phyloP scores from a whole-genome alignment of 1,140 invertebrate species.

The Pemphigus obesinymphae region DNA sequence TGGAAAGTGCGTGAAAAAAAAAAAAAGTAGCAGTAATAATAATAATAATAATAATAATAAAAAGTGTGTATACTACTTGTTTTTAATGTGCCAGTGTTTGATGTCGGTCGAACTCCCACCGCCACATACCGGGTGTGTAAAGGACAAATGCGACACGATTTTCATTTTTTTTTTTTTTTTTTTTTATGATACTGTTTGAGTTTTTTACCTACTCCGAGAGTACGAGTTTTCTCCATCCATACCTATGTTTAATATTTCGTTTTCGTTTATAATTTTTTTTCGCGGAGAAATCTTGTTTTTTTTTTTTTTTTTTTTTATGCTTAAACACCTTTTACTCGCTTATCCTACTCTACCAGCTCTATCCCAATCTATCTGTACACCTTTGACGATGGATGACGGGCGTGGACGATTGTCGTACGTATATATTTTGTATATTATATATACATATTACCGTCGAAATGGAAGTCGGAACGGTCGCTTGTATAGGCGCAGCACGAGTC shows the following conservation, averaged over 20 bases:
- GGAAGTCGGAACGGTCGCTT: too few relatives aligned
- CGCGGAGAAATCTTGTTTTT: background rate
- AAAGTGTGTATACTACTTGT: background rate
- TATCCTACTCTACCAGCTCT: too few relatives aligned
- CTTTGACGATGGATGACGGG: too few relatives aligned
- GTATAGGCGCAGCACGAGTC: too few relatives aligned
- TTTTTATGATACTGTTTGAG: too few relatives aligned
- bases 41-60: background rate
- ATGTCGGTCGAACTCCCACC: background rate
- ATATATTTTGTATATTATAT: too few relatives aligned
- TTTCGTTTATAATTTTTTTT: background rate
- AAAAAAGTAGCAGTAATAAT: background rate
- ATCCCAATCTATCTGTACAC: too few relatives aligned
- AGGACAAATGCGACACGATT: background rate
- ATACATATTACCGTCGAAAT: background rate
- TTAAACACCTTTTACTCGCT: too few relatives aligned
- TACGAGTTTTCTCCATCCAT: background rate
- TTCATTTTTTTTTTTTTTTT: background rate
- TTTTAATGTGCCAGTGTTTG: constrained; percentile 24
- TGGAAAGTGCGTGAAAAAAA: background rate
- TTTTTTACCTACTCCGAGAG: background rate
- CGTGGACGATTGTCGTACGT: too few relatives aligned
- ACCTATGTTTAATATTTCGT: background rate
- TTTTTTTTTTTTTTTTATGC: background rate
- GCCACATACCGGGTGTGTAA: background rate